Evolutionary conservation across 2,797 vertebrate genomes (phyloP).

Genomic region (Melanotaenia parkinsoni): DNA sequence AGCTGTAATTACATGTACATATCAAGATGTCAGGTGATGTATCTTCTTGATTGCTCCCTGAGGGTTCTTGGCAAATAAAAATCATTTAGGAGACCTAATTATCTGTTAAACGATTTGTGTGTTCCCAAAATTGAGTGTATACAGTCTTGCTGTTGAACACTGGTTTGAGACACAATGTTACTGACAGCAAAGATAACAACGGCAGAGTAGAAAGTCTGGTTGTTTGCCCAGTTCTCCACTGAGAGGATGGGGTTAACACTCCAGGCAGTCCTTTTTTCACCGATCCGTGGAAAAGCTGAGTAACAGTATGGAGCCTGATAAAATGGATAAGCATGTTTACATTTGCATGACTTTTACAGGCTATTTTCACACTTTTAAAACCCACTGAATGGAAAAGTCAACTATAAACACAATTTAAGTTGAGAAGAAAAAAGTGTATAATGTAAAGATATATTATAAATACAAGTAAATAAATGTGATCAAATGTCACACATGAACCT

Average conservation of each 20-base stretch:
- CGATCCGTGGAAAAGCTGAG: slow-evolving; percentile 44
- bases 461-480: background rate
- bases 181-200: slow-evolving; percentile 59
- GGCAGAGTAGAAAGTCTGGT: slow-evolving; percentile 53
- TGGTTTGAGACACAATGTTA: slow-evolving; percentile 40
- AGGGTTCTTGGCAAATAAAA: slow-evolving; percentile 18
- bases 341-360: slow-evolving; percentile 9
- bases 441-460: background rate
- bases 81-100: slow-evolving; percentile 26
- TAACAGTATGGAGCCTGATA: slow-evolving; percentile 43
- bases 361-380: slow-evolving; percentile 19
- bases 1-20: slow-evolving; percentile 39
- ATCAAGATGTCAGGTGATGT: slow-evolving; percentile 48
- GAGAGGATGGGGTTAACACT: slow-evolving; percentile 27
- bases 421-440: background rate
- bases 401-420: slow-evolving; percentile 32
- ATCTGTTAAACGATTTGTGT: slow-evolving; percentile 25
- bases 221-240: slow-evolving; percentile 43
- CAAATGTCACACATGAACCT: background rate
- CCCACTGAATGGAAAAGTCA: slow-evolving; percentile 26
- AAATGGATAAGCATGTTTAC: slow-evolving; percentile 37
- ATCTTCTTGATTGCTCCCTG: slow-evolving; percentile 18
- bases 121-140: slow-evolving; percentile 19
- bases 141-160: slow-evolving; percentile 15
- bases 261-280: background rate